These are phyloP conservation scores for Ptychobarbus kaznakovi DNA, from an alignment of 2,797 vertebrate genomes.

Conservation along the genomic window DNA sequence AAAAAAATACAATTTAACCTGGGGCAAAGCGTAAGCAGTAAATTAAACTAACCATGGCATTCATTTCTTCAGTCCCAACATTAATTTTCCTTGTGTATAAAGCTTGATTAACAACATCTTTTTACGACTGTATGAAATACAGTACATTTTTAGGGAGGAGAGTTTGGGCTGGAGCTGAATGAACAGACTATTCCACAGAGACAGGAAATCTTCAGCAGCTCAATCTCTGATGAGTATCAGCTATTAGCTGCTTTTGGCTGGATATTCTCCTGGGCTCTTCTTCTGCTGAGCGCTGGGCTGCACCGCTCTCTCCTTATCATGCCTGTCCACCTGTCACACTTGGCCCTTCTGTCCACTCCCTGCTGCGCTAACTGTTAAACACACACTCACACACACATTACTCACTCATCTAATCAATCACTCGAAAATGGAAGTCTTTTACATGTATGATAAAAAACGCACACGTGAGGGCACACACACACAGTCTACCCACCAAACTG, in stretches of 20 bases:
- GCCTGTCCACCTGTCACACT: constrained; percentile 68
- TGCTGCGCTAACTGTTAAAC: constrained; percentile 48
- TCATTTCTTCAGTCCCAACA: background rate
- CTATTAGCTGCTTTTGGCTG: constrained; percentile 68
- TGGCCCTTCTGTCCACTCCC: constrained; percentile 60
- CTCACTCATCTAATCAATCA: constrained; percentile 45
- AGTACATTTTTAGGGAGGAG: constrained; percentile 36
- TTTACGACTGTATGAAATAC: constrained; percentile 44
- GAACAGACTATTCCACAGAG: constrained; percentile 55
- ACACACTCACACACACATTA: constrained; percentile 44
- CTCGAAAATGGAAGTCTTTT: background rate
- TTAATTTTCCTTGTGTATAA: constrained; percentile 32
- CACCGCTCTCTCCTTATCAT: constrained; percentile 64
- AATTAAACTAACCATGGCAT: background rate
- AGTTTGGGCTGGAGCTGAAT: constrained; percentile 50
- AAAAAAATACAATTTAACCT: too few species aligned
- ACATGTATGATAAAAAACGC: background rate
- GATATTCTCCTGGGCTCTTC: constrained; percentile 57
- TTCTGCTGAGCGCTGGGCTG: constrained; percentile 47
- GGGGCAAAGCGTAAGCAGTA: background rate
- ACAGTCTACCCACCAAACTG: background rate
- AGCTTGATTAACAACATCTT: constrained; percentile 43
- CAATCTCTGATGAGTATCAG: constrained; percentile 68
- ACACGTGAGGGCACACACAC: constrained; percentile 12
- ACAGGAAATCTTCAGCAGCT: constrained; percentile 58